Evolutionary conservation across 2,888 invertebrate species (phyloP).

Genomic region (Drosophila nigricruria): DNA sequence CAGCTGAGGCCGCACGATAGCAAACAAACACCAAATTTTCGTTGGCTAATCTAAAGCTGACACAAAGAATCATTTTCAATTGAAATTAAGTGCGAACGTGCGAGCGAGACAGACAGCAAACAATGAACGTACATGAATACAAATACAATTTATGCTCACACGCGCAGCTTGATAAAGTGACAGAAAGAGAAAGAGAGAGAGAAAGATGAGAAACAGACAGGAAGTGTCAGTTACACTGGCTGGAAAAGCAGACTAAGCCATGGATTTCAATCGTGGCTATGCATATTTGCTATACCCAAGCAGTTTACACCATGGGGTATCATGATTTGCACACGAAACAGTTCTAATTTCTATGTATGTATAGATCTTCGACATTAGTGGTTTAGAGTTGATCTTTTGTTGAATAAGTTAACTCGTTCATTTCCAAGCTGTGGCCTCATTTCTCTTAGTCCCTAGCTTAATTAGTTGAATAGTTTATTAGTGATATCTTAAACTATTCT

Average conservation of each 20-base stretch:
- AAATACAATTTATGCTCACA: constrained; percentile 8
- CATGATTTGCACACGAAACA: not conserved
- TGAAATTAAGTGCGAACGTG: constrained; percentile 48
- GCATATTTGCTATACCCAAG: constrained; percentile 7
- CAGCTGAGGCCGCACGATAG: constrained; percentile 37
- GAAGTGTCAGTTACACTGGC: constrained; percentile 27
- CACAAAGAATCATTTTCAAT: constrained; percentile 69
- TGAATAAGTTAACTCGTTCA: not conserved
- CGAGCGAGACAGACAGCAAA: constrained; percentile 44
- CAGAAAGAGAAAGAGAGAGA: constrained; percentile 8
- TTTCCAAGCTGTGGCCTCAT: not conserved
- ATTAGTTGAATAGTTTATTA: not conserved
- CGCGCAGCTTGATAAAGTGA: constrained; percentile 3
- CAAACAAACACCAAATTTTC: constrained; percentile 16
- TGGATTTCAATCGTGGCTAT: constrained; percentile 2
- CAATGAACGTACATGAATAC: constrained; percentile 15
- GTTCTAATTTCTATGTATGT: not conserved
- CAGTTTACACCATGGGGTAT: not conserved
- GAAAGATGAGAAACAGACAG: constrained; percentile 33
- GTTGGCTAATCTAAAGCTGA: constrained; percentile 64
- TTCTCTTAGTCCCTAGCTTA: not conserved
- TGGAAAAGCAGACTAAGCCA: constrained; percentile 13
- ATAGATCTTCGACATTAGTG: not conserved
- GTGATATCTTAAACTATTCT: not conserved
- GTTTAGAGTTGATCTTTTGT: not conserved